These are phyloP conservation scores for Drosophila orosa DNA, from an alignment of 1,140 invertebrate species.

Conservation along the genomic window DNA sequence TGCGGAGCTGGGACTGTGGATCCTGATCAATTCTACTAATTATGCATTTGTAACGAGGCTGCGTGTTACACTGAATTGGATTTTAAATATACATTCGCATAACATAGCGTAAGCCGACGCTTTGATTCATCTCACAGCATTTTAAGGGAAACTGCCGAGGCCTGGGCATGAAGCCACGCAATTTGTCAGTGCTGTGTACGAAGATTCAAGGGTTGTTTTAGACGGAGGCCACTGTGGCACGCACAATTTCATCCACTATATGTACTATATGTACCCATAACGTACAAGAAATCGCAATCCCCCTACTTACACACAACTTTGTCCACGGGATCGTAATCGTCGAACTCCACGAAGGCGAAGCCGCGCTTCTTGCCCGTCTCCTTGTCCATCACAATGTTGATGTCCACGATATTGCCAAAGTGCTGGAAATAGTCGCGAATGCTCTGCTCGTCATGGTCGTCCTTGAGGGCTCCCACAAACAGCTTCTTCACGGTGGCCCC, in stretches of 20 bases:
- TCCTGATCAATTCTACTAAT: not conserved
- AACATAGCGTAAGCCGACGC: slow-evolving; percentile 82
- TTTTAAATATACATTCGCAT: slow-evolving; percentile 62
- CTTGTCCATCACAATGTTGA: slow-evolving; percentile 95
- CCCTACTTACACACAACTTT: slow-evolving; percentile 92
- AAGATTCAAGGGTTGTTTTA: slow-evolving; percentile 3
- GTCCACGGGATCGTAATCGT: slow-evolving; percentile 98
- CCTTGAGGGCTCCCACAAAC: slow-evolving; percentile 96
- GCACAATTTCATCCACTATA: slow-evolving; percentile 76
- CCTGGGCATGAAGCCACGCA: slow-evolving; percentile 35
- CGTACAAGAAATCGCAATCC: not conserved
- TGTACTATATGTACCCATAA: too few species aligned
- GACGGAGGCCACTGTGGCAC: slow-evolving; percentile 39
- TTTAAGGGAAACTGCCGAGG: slow-evolving; percentile 29
- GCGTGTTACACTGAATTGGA: slow-evolving; percentile 74
- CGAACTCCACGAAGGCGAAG: slow-evolving; percentile 98
- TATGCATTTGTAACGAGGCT: slow-evolving; percentile 68
- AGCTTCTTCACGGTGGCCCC: slow-evolving; percentile 98
- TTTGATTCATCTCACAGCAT: slow-evolving; percentile 86
- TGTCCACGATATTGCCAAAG: slow-evolving; percentile 93
- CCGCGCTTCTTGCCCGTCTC: slow-evolving; percentile 96
- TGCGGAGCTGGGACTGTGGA: slow-evolving; percentile 81
- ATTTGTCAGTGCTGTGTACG: slow-evolving; percentile 67
- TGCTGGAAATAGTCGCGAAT: slow-evolving; percentile 93
- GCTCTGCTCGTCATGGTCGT: slow-evolving; percentile 95